A percentile compares a stretch with the other conserved stretches of the same genome.
phyloP scores from a whole-genome alignment of 2,113 vertebrate species.

The Pomatorhinus ruficollis region DNA sequence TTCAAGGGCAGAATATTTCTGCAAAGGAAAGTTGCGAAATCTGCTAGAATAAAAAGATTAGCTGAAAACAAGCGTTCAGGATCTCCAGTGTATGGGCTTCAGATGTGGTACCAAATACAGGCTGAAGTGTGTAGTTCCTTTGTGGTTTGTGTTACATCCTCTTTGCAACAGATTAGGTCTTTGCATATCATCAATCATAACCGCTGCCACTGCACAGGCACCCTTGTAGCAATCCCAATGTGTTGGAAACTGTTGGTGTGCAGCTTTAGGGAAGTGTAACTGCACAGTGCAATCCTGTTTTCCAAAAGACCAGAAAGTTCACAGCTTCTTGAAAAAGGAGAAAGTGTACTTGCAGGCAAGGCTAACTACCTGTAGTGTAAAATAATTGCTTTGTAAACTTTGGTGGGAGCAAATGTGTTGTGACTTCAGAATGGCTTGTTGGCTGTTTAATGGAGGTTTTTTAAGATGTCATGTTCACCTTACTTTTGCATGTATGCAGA shows the following conservation, averaged over 20 bases:
- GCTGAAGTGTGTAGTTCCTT: constrained; percentile 63
- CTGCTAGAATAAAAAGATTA: constrained; percentile 5
- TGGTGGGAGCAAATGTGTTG: not conserved
- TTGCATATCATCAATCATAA: constrained; percentile 55
- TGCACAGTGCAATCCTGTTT: constrained; percentile 18
- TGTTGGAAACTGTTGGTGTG: constrained; percentile 33
- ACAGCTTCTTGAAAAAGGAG: constrained; percentile 13
- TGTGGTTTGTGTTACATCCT: constrained; percentile 72
- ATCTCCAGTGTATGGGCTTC: constrained; percentile 1
- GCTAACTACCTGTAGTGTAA: not conserved
- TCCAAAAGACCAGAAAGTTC: constrained; percentile 21
- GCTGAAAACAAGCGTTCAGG: constrained; percentile 32
- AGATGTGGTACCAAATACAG: constrained; percentile 2
- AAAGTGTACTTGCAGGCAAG: not conserved
- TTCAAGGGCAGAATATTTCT: constrained; percentile 51
- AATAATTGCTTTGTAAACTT: not conserved
- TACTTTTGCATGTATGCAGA: not conserved
- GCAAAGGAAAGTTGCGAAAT: constrained; percentile 65
- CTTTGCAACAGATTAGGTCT: constrained; percentile 61
- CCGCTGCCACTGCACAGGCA: constrained; percentile 45
- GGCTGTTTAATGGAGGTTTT: not conserved
- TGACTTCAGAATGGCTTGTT: not conserved
- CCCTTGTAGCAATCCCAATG: not conserved
- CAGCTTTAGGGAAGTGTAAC: constrained; percentile 60
- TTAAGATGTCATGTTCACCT: not conserved